Percentiles rank a stretch among this genome's conserved stretches.
Evolutionary conservation across 2,113 vertebrate species (phyloP).

Genomic region (Hippocampus barbouri): DNA sequence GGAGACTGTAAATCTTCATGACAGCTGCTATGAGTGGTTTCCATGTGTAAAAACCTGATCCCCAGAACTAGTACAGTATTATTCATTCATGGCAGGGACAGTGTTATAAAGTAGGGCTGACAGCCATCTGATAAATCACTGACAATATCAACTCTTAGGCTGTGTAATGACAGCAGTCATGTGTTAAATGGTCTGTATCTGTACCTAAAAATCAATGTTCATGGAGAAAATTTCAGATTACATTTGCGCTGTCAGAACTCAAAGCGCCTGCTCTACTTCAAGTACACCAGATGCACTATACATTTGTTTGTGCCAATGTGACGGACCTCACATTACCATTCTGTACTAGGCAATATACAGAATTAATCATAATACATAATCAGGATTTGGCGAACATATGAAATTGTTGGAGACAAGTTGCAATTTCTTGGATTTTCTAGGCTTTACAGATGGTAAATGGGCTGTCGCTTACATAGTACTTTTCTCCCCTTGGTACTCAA

Average conservation of each 20-base stretch:
- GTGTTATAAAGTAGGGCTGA: constrained; percentile 2
- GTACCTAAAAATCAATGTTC: constrained; percentile 1
- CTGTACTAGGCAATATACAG: neutral
- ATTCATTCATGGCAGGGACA: neutral
- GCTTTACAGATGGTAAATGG: neutral
- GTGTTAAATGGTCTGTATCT: constrained; percentile 3
- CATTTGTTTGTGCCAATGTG: neutral
- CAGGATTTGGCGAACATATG: neutral
- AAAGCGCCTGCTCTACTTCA: neutral
- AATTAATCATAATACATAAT: neutral
- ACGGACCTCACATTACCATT: neutral
- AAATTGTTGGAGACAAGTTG: neutral
- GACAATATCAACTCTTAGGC: neutral
- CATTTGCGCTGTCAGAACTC: neutral
- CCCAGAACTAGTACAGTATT: neutral
- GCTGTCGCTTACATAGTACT: too few species aligned
- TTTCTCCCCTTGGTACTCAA: too few species aligned
- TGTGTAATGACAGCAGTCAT: neutral
- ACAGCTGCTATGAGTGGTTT: neutral
- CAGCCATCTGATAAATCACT: constrained; percentile 5
- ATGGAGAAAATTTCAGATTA: neutral
- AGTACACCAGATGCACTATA: neutral
- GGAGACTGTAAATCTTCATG: neutral
- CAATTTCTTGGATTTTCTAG: neutral
- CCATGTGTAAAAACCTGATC: neutral